Conservation (phyloP, 2,113 vertebrate genomes). For the Alectura lathami region DNA sequence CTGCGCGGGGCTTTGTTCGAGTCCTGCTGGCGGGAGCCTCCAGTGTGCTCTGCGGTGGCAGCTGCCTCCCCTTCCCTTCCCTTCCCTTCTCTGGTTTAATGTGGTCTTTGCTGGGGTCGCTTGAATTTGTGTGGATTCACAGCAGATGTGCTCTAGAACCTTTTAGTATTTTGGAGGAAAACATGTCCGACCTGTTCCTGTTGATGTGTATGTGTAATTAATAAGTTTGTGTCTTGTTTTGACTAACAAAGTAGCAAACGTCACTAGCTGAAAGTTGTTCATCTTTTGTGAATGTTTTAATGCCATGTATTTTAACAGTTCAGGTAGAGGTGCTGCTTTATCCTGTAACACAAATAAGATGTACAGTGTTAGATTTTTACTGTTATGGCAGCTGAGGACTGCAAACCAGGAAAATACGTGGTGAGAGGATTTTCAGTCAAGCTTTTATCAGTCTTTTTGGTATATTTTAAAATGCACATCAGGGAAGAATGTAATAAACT, state of each 20-base stretch:
- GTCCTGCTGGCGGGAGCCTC: neutral
- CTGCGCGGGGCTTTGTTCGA: neutral
- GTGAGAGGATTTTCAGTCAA: neutral
- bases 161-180: neutral
- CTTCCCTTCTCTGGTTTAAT: neutral
- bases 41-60: too few relatives aligned
- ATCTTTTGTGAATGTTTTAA: neutral
- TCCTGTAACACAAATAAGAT: neutral
- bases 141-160: neutral
- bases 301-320: neutral
- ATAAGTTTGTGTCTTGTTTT: neutral
- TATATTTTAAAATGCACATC: neutral
- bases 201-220: neutral
- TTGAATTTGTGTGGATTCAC: neutral
- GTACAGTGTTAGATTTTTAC: neutral
- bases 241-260: neutral
- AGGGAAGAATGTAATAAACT: neutral
- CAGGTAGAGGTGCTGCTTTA: neutral
- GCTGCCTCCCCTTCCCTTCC: too few relatives aligned
- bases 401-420: neutral
- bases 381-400: neutral
- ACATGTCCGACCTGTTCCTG: neutral
- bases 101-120: neutral
- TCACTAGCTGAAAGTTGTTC: neutral
- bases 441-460: neutral